Conservation (phyloP, 2,797 vertebrate genomes). For the Merluccius polli region DNA sequence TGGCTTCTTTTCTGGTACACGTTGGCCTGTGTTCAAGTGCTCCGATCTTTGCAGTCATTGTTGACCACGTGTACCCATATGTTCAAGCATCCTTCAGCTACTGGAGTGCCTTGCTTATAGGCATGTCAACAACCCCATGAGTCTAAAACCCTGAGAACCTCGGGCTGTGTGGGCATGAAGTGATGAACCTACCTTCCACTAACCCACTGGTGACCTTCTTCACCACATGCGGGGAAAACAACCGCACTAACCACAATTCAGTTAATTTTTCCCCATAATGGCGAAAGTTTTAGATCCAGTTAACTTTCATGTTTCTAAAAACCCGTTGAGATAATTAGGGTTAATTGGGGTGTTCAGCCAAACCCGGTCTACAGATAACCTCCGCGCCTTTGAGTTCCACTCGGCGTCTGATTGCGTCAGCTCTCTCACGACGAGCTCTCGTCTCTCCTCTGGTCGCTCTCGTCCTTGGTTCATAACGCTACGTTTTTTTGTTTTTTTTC, state of each 20-base stretch:
- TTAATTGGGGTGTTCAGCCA: conserved; percentile 65
- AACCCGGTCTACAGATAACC: conserved; percentile 61
- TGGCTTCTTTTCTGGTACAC: background rate
- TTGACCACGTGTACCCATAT: conserved; percentile 55
- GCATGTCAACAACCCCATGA: conserved; percentile 56
- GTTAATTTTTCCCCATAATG: conserved; percentile 49
- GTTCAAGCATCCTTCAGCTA: conserved; percentile 45
- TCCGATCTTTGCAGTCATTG: conserved; percentile 33
- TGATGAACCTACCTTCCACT: conserved; percentile 52
- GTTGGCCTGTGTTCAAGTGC: conserved; percentile 43
- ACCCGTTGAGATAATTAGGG: conserved; percentile 62
- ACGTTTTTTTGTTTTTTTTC: conserved; percentile 18
- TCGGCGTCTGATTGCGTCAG: conserved; percentile 60
- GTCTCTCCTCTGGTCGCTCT: conserved; percentile 6
- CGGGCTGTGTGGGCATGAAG: conserved; percentile 61
- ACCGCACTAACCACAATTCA: conserved; percentile 58
- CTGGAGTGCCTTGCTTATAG: conserved; percentile 46
- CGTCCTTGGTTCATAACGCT: conserved; percentile 35
- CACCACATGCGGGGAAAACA: conserved; percentile 52
- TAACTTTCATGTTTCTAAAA: conserved; percentile 58
- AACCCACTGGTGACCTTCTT: conserved; percentile 58
- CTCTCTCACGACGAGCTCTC: conserved; percentile 18
- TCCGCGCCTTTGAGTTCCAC: conserved; percentile 53
- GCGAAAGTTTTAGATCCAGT: conserved; percentile 66
- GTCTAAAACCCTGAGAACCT: conserved; percentile 46